Conservation (phyloP, 2,797 vertebrate genomes). For the Cyclopterus lumpus region DNA sequence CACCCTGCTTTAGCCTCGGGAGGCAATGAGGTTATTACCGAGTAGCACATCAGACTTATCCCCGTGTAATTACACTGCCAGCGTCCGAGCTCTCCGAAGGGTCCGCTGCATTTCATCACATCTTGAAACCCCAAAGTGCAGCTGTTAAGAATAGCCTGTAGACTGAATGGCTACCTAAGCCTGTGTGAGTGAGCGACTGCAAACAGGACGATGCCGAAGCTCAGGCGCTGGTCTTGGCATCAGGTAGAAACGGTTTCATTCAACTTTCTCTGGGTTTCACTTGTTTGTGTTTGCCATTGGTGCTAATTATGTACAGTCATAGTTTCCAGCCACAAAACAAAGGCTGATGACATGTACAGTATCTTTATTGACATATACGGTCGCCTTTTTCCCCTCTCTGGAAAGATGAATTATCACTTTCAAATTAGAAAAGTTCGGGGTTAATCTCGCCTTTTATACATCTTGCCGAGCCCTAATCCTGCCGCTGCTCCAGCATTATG, state of each 20-base stretch:
- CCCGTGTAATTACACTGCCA: conserved; percentile 69
- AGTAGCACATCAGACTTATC: conserved; percentile 63
- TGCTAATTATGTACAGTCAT: background rate
- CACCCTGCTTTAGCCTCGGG: conserved; percentile 50
- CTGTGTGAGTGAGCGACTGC: conserved; percentile 24
- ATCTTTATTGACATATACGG: background rate
- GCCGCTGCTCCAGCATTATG: conserved; percentile 40
- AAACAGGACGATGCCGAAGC: conserved; percentile 11
- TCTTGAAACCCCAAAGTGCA: conserved; percentile 57
- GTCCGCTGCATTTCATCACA: conserved; percentile 64
- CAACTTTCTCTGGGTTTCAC: background rate
- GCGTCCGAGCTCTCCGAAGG: conserved; percentile 57
- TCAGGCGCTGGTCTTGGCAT: conserved; percentile 16
- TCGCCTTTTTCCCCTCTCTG: conserved; percentile 10
- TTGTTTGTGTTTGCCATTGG: background rate
- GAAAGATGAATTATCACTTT: conserved; percentile 26
- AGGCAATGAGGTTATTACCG: conserved; percentile 65
- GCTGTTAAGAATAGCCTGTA: conserved; percentile 64
- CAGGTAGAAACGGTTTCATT: background rate
- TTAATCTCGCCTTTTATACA: conserved; percentile 30
- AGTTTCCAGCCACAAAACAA: conserved; percentile 18
- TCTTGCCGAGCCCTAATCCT: conserved; percentile 39
- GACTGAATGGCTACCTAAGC: conserved; percentile 36
- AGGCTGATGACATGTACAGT: background rate
- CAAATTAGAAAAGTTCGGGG: conserved; percentile 12